A percentile compares a stretch with the other conserved stretches of the same genome.
These are phyloP conservation scores for Ambastaia sidthimunki DNA, from an alignment of 2,797 vertebrate genomes.

Conservation along the genomic window DNA sequence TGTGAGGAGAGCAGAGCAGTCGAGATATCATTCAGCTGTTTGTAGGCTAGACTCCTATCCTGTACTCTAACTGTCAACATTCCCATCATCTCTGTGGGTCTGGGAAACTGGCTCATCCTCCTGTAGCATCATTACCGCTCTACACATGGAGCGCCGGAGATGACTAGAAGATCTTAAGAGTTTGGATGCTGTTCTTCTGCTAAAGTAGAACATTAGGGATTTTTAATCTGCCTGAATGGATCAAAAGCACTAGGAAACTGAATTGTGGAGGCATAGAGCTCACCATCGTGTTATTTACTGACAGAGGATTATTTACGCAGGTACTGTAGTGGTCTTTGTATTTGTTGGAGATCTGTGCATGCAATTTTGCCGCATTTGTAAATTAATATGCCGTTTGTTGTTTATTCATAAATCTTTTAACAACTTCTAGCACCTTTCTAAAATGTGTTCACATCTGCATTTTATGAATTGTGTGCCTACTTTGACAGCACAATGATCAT, in stretches of 20 bases:
- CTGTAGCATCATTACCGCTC: conserved; percentile 25
- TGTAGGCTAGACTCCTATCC: conserved; percentile 1
- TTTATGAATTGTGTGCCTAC: background rate
- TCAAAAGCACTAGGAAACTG: conserved; percentile 4
- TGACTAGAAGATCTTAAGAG: conserved; percentile 36
- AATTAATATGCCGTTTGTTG: background rate
- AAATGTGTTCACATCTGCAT: too few relatives aligned
- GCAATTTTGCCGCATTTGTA: background rate
- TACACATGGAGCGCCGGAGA: conserved; percentile 29
- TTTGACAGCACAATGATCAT: background rate
- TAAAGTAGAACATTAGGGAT: conserved; percentile 2
- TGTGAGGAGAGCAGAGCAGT: conserved; percentile 37
- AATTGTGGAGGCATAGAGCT: background rate
- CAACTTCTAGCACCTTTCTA: background rate
- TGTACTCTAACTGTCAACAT: conserved; percentile 15
- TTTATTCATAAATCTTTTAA: background rate
- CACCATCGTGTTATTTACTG: background rate
- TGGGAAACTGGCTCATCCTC: conserved; percentile 25
- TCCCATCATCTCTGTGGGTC: background rate
- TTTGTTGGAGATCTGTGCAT: background rate
- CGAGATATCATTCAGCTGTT: conserved; percentile 35
- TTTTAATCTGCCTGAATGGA: conserved; percentile 24
- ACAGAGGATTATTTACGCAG: background rate
- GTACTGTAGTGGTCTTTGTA: conserved; percentile 1
- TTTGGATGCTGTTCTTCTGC: conserved; percentile 2